These are phyloP conservation scores for Clamator glandarius DNA, from an alignment of 2,797 vertebrate species.

Conservation along the genomic window DNA sequence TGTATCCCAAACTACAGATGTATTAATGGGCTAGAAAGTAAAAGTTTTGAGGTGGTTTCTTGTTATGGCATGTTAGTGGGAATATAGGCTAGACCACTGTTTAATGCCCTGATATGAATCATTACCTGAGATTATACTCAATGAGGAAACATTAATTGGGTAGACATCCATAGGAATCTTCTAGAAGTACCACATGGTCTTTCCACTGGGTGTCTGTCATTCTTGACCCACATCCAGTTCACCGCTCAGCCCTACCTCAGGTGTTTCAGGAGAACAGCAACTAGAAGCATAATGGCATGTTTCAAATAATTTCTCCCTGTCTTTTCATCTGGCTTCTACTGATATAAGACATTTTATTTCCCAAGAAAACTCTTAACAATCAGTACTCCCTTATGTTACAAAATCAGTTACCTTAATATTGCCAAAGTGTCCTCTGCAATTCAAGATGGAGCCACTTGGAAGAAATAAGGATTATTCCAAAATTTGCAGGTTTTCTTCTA, in stretches of 20 bases:
- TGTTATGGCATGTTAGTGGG: background rate
- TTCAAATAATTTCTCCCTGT: background rate
- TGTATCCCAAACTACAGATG: background rate
- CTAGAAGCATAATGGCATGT: background rate
- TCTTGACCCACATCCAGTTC: background rate
- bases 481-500: background rate
- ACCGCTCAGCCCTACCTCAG: background rate
- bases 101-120: background rate
- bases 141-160: background rate
- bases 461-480: background rate
- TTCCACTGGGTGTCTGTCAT: background rate
- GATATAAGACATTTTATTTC: background rate
- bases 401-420: background rate
- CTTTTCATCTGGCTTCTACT: background rate
- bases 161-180: background rate
- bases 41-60: background rate
- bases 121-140: background rate
- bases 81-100: background rate
- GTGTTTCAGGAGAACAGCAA: background rate
- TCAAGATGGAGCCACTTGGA: background rate
- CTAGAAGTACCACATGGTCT: background rate
- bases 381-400: background rate
- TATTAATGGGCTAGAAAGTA: background rate
- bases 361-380: background rate
- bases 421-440: background rate